Evolutionary conservation across 2,888 invertebrate genomes (phyloP), one percentile per base, ranked within the genome.

Genomic region (Entomobrya multifasciata): DNA sequence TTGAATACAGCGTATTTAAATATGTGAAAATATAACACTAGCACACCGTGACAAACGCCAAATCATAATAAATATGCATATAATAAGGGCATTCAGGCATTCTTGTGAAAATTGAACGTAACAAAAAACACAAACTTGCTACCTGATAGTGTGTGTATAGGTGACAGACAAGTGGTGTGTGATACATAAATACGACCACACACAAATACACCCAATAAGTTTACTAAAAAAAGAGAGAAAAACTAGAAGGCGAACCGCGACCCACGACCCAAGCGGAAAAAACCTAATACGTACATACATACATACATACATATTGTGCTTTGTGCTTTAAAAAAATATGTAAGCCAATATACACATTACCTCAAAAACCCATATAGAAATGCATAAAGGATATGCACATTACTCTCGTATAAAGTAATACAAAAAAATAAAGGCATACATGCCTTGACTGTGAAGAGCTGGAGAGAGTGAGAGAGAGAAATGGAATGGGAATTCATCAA

Each of bases 401-500:
- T 20, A 17, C 25, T 10, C 47, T 47, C 27, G 78, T 78, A 60
- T 62, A 78, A 57, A 36, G 62, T 60, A 78, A 78, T 78, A 78
- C 62, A 41, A 60, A 60, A 47, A 78, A 78, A 60, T 47, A 47
- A 60, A 62, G 25, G 62, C 62, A 78, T 62, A 47, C 44, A 62
- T 78, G 78, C 60, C 36, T 36, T 36, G 36, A 36, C 36, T 36
- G 27, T 49, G 72, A 30, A 72, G n/a, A n/a, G 72, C 72, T 20
- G 17, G 55, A 55, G 20, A 57, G n/a, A 65, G 60, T 27, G 62
- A 70, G 60, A 67, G 74, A 44, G 49, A 80, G 78, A 74, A 87
- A 79, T 88, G 87, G 88, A 83, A 80, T 86, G 87, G 86, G 89
- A 90, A 90, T 90, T 90, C 90, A 89, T 89, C 90, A 90, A 90